These are phyloP conservation scores for Craterocephalus amniculus DNA, from an alignment of 2,797 vertebrate genomes.

Conservation along the genomic window DNA sequence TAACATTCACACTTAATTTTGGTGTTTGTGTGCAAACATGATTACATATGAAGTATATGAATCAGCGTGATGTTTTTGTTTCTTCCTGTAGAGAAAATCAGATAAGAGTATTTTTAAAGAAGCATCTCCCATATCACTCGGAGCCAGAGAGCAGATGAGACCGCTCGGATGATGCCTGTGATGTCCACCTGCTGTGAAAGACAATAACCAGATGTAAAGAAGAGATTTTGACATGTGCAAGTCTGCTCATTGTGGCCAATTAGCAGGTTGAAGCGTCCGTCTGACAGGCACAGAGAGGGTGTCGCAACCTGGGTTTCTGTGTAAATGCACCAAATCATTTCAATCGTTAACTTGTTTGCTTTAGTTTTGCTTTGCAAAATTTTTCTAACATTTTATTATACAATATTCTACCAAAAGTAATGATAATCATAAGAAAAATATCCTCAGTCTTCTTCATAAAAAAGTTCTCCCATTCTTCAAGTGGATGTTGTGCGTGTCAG, in stretches of 20 bases:
- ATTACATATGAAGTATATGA: slow-evolving; percentile 19
- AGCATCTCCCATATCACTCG: slow-evolving; percentile 23
- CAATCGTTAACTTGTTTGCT: slow-evolving; percentile 22
- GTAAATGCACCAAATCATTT: slow-evolving; percentile 40
- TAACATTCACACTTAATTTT: slow-evolving; percentile 42
- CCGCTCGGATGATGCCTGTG: slow-evolving; percentile 45
- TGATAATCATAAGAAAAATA: neutral
- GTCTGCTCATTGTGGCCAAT: slow-evolving; percentile 72
- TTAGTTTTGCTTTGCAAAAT: slow-evolving; percentile 12
- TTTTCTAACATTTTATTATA: neutral
- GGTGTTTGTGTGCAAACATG: slow-evolving; percentile 26
- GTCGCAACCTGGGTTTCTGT: slow-evolving; percentile 33
- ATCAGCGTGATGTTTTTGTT: neutral
- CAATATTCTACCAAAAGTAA: neutral
- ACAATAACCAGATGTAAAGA: slow-evolving; percentile 73
- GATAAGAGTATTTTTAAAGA: slow-evolving; percentile 15
- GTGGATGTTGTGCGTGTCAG: neutral
- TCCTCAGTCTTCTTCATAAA: no score
- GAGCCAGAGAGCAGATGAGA: slow-evolving; percentile 53
- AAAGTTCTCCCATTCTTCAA: neutral
- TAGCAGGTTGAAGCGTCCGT: slow-evolving; percentile 70
- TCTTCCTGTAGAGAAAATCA: neutral
- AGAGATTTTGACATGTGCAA: slow-evolving; percentile 67
- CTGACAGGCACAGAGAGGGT: slow-evolving; percentile 28
- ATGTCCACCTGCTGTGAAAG: slow-evolving; percentile 71